Conservation (phyloP, 2,888 invertebrate species). For the Lasioglossum zephyrum region DNA sequence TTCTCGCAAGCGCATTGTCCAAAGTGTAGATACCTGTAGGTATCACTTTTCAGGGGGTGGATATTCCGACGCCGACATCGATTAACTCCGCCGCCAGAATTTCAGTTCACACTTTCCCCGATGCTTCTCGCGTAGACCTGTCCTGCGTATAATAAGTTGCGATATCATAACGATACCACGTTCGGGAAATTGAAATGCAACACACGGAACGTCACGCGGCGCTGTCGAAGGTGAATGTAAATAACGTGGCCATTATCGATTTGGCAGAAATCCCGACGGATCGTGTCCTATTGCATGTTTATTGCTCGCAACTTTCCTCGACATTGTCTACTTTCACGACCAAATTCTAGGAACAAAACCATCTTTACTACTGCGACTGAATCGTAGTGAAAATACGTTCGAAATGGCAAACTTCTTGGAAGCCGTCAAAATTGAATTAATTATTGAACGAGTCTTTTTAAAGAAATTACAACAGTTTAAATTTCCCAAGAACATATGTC, state of each 20-base stretch:
- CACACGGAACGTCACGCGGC: background rate
- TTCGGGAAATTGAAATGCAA: slow-evolving; percentile 13
- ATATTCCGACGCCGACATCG: background rate
- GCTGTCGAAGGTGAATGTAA: background rate
- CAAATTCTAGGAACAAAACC: background rate
- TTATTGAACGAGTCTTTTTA: background rate
- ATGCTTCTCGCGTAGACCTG: background rate
- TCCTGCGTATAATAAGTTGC: slow-evolving; percentile 2
- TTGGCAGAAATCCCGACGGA: background rate
- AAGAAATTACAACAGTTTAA: background rate
- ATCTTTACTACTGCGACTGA: background rate
- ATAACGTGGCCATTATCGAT: slow-evolving; percentile 5
- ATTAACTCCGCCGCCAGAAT: background rate
- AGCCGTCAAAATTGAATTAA: no score
- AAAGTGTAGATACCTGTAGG: slow-evolving; percentile 36
- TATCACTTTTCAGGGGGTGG: slow-evolving; percentile 37
- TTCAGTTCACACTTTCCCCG: background rate
- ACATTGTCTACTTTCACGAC: background rate
- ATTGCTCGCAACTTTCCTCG: background rate
- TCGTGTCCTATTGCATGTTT: background rate
- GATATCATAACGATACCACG: slow-evolving; percentile 11
- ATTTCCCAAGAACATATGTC: background rate
- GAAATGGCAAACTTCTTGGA: background rate
- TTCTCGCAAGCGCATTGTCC: slow-evolving; percentile 25
- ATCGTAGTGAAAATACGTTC: background rate